phyloP scores from a whole-genome alignment of 2,888 invertebrate species.

The Sipunculus nudus region DNA sequence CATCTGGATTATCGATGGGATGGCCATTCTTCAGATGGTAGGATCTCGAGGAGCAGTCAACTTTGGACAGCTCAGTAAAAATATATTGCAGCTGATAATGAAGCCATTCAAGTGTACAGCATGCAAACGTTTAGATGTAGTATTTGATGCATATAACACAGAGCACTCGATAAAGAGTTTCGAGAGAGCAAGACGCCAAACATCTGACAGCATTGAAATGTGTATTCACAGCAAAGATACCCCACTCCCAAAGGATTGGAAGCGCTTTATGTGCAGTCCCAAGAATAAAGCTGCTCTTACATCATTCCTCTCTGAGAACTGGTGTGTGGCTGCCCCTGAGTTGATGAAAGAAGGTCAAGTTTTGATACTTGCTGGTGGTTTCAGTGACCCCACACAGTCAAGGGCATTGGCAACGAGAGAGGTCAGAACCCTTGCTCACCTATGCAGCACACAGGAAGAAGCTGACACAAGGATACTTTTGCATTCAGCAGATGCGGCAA shows the following conservation, averaged over 20 bases:
- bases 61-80: slow-evolving; percentile 7
- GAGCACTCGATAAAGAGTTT: slow-evolving; percentile 4
- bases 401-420: background rate
- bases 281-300: slow-evolving; percentile 11
- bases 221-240: background rate
- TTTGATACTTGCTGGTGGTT: background rate
- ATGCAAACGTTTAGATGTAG: slow-evolving; percentile 9
- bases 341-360: background rate
- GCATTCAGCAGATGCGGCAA: slow-evolving; percentile 13
- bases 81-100: background rate
- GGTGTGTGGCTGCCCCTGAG: background rate
- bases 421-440: background rate
- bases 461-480: slow-evolving; percentile 14
- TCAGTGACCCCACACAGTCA: background rate
- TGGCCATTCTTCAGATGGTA: slow-evolving; percentile 9
- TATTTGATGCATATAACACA: slow-evolving; percentile 8
- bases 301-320: slow-evolving; percentile 3
- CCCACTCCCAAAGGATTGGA: slow-evolving; percentile 13
- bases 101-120: background rate
- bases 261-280: slow-evolving; percentile 5
- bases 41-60: background rate
- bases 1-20: slow-evolving; percentile 8
- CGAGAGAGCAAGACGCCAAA: slow-evolving; percentile 7
- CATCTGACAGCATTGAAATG: background rate
- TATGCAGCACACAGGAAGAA: slow-evolving; percentile 10